Evolutionary conservation across 2,797 vertebrate species (phyloP), one percentile per base, ranked within the genome.

Genomic region (Arnoldichthys spilopterus): DNA sequence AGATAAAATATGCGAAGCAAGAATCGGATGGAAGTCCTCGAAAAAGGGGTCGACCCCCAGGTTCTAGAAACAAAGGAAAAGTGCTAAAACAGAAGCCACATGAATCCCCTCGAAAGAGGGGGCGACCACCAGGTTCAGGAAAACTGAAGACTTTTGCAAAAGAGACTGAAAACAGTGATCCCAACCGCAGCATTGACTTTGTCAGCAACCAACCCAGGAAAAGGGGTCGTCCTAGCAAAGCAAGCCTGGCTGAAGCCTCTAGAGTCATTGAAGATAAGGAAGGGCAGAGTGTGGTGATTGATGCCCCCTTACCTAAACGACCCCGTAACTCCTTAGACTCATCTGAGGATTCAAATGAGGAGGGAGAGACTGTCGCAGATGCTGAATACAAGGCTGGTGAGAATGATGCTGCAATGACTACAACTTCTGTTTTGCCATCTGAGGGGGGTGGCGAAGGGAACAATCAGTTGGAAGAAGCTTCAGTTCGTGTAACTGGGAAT

Each of bases 51-150:
- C 85, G 85, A 1, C 87, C 91, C 16, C 62, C 84, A 20, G 77
- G 75, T 61, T 20, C 78, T 7, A 83, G n/a, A 6, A 79, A 82
- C 0, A 83, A 83, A n/a, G 6, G 58, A 6, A 79, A 66, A 37
- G 13, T 34, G 3, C 22, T 47, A 2, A 26, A 30, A 18, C 72
- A 61, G 47, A 58, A 69, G 0, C 49, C 37, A 0, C 69, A 77
- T 0, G 74, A 47, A 13, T 0, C 49, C 0, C 80, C 84, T 0
- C 82, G 85, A 6, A 92, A 91, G 86, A 88, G 91, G 26, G 93
- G 93, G 0, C 91, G 93, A 0, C 92, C 92, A 0, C 90, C 88
- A 85, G 87, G 89, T 26, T 89, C 91, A 0, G 26, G 49, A 71
- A 92, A 87, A 71, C 86, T 86, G 77, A 90, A 83, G 0, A 20